Conservation (phyloP, 2,888 invertebrate genomes). For the Oasisia sp. region DNA sequence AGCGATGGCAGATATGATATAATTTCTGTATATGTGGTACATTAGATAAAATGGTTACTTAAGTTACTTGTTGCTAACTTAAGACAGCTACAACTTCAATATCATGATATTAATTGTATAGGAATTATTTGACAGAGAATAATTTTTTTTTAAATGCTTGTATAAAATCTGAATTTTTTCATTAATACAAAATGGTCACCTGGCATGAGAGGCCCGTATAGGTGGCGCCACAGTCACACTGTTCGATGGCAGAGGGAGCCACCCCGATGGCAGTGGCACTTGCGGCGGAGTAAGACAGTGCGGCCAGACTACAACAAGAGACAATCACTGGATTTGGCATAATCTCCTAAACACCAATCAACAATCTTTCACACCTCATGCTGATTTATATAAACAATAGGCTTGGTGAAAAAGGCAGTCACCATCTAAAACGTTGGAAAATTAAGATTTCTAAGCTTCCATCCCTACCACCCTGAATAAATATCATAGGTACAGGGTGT, state of each 20-base stretch:
- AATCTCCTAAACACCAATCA: not conserved
- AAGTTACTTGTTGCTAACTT: no score
- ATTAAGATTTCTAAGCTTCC: no score
- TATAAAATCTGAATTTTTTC: not conserved
- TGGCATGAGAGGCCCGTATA: slow-evolving; percentile 49
- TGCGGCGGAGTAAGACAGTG: not conserved
- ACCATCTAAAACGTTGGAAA: no score
- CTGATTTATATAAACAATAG: not conserved
- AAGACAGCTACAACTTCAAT: not conserved
- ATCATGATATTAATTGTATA: not conserved
- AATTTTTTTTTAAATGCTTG: no score
- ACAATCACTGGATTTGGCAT: not conserved
- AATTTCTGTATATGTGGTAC: no score
- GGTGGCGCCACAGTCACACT: slow-evolving; percentile 44
- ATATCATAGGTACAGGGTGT: no score
- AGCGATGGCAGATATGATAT: no score
- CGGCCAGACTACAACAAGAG: not conserved
- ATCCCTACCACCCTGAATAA: no score
- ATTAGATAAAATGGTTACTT: no score
- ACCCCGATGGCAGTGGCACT: slow-evolving; percentile 19
- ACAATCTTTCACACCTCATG: not conserved
- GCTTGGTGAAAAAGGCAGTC: no score
- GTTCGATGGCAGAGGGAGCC: slow-evolving; percentile 39
- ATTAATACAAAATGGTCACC: slow-evolving; percentile 33
- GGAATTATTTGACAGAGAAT: not conserved